These are phyloP conservation scores for Caranx ignobilis DNA, from an alignment of 2,113 vertebrate genomes.

Conservation along the genomic window DNA sequence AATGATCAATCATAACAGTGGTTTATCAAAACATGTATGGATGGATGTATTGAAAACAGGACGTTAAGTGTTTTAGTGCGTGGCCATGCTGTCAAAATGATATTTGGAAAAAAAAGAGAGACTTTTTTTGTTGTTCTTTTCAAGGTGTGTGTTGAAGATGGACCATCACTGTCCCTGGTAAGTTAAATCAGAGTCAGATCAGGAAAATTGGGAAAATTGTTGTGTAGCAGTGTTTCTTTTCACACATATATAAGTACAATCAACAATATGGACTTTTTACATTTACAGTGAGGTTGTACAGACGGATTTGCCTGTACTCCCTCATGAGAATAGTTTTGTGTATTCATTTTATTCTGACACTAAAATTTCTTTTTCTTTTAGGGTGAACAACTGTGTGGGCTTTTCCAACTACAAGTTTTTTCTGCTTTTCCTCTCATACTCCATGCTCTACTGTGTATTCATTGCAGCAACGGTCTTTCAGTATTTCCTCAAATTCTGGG, in stretches of 20 bases:
- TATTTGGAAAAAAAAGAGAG: not conserved
- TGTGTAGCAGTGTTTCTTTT: too few relatives aligned
- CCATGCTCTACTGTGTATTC: conserved; percentile 95
- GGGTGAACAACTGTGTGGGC: conserved; percentile 99
- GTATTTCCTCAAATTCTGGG: conserved; percentile 98
- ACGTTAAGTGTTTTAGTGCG: not conserved
- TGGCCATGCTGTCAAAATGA: not conserved
- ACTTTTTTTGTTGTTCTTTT: conserved; percentile 14
- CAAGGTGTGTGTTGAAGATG: conserved; percentile 98
- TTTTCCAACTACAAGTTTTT: conserved; percentile 99
- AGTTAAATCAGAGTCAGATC: conserved; percentile 46
- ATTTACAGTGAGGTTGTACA: too few relatives aligned
- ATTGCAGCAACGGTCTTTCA: conserved; percentile 94
- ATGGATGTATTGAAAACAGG: not conserved
- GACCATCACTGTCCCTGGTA: conserved; percentile 99
- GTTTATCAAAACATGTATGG: conserved; percentile 21
- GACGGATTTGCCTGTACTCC: not conserved
- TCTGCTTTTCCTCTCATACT: conserved; percentile 96
- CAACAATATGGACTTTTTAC: too few relatives aligned
- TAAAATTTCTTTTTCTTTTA: conserved; percentile 76
- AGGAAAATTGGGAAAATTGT: too few relatives aligned
- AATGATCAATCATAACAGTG: conserved; percentile 42
- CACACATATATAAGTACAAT: too few relatives aligned
- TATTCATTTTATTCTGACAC: conserved; percentile 9
- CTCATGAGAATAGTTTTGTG: not conserved